phyloP scores from a whole-genome alignment of 2,797 vertebrate genomes.

The Aeoliscus strigatus region DNA sequence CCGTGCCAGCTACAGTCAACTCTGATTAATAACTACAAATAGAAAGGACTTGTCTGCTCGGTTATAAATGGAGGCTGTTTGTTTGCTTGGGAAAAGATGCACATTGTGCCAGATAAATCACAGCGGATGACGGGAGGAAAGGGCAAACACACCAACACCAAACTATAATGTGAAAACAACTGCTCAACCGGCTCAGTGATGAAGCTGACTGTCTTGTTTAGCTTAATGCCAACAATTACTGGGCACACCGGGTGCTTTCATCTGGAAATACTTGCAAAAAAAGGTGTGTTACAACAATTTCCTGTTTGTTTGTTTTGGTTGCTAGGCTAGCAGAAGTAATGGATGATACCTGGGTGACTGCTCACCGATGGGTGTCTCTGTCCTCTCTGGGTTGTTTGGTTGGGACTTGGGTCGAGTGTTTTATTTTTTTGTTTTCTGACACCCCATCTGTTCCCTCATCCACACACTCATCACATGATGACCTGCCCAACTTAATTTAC shows the following conservation, averaged over 20 bases:
- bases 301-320: no score
- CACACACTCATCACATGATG: no score
- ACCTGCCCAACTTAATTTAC: no score
- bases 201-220: slow-evolving; percentile 67
- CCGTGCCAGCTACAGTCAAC: slow-evolving; percentile 72
- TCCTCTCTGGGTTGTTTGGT: no score
- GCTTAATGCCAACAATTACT: slow-evolving; percentile 70
- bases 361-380: no score
- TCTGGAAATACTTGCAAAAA: slow-evolving; percentile 28
- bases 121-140: slow-evolving; percentile 44
- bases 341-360: no score
- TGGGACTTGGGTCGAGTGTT: no score
- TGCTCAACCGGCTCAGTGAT: slow-evolving; percentile 60
- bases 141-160: slow-evolving; percentile 47
- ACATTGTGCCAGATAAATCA: slow-evolving; percentile 71
- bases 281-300: slow-evolving; percentile 23
- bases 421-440: no score
- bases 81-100: slow-evolving; percentile 67
- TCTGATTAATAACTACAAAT: slow-evolving; percentile 80
- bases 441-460: no score
- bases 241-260: slow-evolving; percentile 24
- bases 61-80: slow-evolving; percentile 69
- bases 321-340: no score
- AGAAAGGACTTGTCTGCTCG: slow-evolving; percentile 64
- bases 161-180: slow-evolving; percentile 68